A percentile compares a stretch with the other conserved stretches of the same genome.
Conservation (phyloP, 2,113 vertebrate genomes). For the Heteronetta atricapilla region DNA sequence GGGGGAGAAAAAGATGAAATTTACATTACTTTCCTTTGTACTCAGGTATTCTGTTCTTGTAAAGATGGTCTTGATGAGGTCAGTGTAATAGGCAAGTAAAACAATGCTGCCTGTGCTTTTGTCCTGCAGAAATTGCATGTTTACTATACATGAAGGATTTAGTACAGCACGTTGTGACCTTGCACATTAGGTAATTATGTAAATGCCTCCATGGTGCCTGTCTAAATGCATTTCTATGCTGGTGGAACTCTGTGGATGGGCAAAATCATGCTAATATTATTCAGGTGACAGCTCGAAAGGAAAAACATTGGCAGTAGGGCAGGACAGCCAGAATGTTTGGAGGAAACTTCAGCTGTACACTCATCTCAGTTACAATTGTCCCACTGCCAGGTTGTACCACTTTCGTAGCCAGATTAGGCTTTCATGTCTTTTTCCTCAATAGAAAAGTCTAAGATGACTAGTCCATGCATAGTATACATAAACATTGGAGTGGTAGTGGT, state of each 20-base stretch:
- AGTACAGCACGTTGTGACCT: slow-evolving; percentile 42
- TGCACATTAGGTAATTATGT: neutral
- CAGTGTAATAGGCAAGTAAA: neutral
- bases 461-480: neutral
- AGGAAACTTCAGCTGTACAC: neutral
- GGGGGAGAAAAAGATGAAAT: neutral
- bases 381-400: neutral
- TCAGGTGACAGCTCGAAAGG: neutral
- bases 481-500: neutral
- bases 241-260: neutral
- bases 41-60: neutral
- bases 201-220: neutral
- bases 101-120: neutral
- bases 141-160: neutral
- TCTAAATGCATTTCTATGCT: neutral
- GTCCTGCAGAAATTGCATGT: slow-evolving; percentile 22
- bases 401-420: neutral
- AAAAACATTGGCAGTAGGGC: neutral
- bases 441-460: neutral
- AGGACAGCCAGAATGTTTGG: neutral
- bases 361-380: neutral
- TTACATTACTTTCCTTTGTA: neutral
- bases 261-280: neutral
- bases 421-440: neutral
- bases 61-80: neutral